phyloP scores from a whole-genome alignment of 2,113 vertebrate genomes.

The Nothocercus nigrocapillus region DNA sequence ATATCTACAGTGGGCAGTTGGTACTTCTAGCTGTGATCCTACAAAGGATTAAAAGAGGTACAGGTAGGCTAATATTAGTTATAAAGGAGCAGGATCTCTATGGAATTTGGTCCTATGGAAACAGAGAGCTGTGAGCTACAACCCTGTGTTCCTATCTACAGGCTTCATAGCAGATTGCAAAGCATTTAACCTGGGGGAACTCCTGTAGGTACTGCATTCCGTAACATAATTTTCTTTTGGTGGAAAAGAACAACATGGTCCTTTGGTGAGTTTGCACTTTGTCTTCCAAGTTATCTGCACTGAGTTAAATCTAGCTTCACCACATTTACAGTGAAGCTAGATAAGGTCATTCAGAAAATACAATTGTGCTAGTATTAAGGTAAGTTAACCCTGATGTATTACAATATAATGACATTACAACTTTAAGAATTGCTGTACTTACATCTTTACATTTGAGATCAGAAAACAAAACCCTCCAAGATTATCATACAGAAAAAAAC shows the following conservation, averaged over 20 bases:
- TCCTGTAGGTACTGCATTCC: background rate
- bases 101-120: background rate
- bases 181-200: background rate
- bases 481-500: background rate
- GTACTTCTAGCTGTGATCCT: background rate
- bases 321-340: background rate
- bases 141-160: background rate
- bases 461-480: background rate
- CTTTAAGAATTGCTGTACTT: background rate
- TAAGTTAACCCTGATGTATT: background rate
- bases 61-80: background rate
- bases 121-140: background rate
- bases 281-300: background rate
- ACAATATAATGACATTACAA: background rate
- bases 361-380: background rate
- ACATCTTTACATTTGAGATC: background rate
- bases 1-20: background rate
- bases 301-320: background rate
- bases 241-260: background rate
- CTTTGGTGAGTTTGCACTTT: background rate
- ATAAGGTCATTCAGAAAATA: background rate
- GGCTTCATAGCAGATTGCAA: background rate
- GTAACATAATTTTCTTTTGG: background rate
- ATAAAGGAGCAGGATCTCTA: background rate
- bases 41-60: background rate